Evolutionary conservation across 2,113 vertebrate genomes (phyloP), one percentile per base, ranked within the genome.

Genomic region (Setophaga coronata): DNA sequence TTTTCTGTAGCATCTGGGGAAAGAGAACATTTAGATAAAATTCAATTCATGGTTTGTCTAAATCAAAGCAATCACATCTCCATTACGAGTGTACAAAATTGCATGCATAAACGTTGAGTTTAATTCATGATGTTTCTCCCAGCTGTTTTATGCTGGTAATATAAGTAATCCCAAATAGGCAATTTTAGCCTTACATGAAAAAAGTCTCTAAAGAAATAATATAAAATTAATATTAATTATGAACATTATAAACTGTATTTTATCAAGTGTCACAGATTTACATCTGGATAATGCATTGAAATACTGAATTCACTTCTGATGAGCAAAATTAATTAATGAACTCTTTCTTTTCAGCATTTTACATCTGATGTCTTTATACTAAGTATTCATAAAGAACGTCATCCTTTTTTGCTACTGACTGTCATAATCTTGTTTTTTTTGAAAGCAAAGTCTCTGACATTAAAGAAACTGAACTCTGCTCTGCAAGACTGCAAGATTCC

Each of bases 21-120:
- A 93, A 95, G 34, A 66, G 57, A 62, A 42, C 67, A 90, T 94
- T 95, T 94, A 93, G 80, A 74, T 82, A 96, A 93, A 81, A 82
- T 74, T 92, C 92, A 34, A 4, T 69, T 89, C 34, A 67, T 61
- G 62, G 8, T 40, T 95, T 94, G 61, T 73, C 64, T 87, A 91
- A 94, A 93, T 69, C 38, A 81, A 81, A 78, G 31, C n/a, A 25
- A 92, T 72, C 23, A 34, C 65, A 73, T 53, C 84, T 31, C 45
- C 28, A 7, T 72, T 73, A 76, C 26, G 70, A 94, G 18, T 72
- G 66, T 71, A 74, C 17, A n/a, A 31, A 33, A 57, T 58, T 60
- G 4, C 8, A 20, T 45, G 2, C 12, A 18, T 60, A 71, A 70
- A 6, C 12, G 66, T 61, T 65, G 73, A 53, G 43, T 87, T 90